Base-by-base conservation (phyloP, 2,888 invertebrate genomes). In the Maniola hyperantus region DNA sequence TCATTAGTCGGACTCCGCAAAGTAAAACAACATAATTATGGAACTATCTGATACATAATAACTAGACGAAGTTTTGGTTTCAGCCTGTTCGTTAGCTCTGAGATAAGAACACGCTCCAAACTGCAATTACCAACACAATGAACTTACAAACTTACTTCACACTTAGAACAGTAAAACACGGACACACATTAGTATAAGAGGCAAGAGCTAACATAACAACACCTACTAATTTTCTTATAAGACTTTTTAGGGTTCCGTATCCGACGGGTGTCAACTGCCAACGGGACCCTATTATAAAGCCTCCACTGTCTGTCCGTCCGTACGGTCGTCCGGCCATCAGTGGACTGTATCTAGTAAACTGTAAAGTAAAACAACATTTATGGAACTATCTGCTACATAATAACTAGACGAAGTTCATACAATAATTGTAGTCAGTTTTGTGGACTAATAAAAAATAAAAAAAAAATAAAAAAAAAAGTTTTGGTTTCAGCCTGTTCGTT, bases 61-160 rank as follows among this genome's bases (percentile, higher is more conserved):
- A 61, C 69, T 62, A 15, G 33, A n/a, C 20, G 58, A 69, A 59
- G 50, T 61, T 61, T 61, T 50, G 36, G 65, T 65, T 67, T 61
- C 55, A 53, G 54, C 60, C 65, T 68, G 66, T 65, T 67, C 68
- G 68, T 71, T 71, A 67, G 67, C 67, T 39, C 46, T 26, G 50
- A 71, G 71, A 69, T 69, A 71, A 70, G 68, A 65, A 65, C 59
- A 65, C 65, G 64, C 60, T 59, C 63, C 55, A 39, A 65, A 69
- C 69, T 71, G 65, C 71, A 71, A 72, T 72, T 67, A 71, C 65
- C 55, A 46, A 61, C 62, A 70, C 65, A 63, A 63, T 54, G 58
- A 67, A 71, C 62, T 71, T 71, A 62, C 33, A 66, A 72, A 67
- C 62, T 65, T 65, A 50, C 58, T 69, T 66, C 60, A 51, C 53